phyloP scores from a whole-genome alignment of 2,888 invertebrate species.

The Prosopocoilus inquinatus region DNA sequence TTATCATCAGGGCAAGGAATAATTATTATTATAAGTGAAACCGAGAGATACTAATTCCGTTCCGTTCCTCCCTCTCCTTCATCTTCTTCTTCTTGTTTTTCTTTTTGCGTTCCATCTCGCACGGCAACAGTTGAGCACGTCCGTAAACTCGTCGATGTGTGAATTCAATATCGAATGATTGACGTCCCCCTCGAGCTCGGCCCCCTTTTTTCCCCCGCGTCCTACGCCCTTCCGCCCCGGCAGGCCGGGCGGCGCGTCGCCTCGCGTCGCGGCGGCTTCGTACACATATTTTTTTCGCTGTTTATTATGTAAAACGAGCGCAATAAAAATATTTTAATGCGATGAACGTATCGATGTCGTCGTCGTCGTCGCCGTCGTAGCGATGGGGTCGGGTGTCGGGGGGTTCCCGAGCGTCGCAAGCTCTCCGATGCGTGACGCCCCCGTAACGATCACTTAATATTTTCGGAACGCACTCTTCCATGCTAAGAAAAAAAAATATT shows the following conservation, averaged over 20 bases:
- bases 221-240: background rate
- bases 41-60: background rate
- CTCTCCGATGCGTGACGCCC: too few relatives aligned
- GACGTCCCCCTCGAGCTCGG: constrained; percentile 38
- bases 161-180: constrained; percentile 46
- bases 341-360: background rate
- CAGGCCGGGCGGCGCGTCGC: background rate
- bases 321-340: background rate
- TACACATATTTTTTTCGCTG: too few relatives aligned
- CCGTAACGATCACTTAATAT: too few relatives aligned
- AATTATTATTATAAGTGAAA: too few relatives aligned
- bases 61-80: background rate
- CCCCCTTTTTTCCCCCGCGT: background rate
- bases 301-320: background rate
- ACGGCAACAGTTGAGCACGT: constrained; percentile 36
- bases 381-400: too few relatives aligned
- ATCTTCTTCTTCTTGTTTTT: background rate
- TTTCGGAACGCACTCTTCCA: too few relatives aligned
- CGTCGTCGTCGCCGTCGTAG: too few relatives aligned
- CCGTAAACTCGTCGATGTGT: constrained; percentile 31
- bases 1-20: too few relatives aligned
- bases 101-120: constrained; percentile 8
- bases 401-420: too few relatives aligned
- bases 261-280: background rate
- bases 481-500: too few relatives aligned